These are phyloP conservation scores for Agonopterix heracliana DNA, from an alignment of 2,888 invertebrate genomes.

Conservation along the genomic window DNA sequence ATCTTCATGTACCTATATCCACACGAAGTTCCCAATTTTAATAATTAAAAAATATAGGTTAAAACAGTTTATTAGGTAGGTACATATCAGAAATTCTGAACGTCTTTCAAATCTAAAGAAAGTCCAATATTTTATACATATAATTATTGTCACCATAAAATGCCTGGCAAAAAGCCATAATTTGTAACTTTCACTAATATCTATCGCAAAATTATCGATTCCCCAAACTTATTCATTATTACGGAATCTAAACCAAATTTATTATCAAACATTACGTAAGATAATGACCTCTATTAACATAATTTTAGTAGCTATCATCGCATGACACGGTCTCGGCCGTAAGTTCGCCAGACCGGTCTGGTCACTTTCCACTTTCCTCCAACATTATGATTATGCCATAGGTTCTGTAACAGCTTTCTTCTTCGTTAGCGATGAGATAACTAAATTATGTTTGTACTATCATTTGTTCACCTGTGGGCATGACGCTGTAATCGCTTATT, in stretches of 20 bases:
- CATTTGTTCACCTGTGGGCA: slow-evolving; percentile 13
- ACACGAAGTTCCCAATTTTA: no score
- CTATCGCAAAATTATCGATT: no score
- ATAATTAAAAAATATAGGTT: no score
- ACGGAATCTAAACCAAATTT: neutral
- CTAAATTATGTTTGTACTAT: slow-evolving; percentile 32
- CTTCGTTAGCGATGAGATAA: slow-evolving; percentile 56
- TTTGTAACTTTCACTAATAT: no score
- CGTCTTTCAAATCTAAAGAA: no score
- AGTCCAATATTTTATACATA: no score
- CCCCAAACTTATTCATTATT: no score
- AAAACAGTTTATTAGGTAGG: no score
- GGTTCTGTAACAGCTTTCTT: slow-evolving; percentile 62
- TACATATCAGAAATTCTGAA: no score
- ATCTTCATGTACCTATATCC: no score
- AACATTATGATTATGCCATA: slow-evolving; percentile 44
- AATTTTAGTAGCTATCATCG: slow-evolving; percentile 15
- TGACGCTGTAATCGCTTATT: slow-evolving; percentile 6
- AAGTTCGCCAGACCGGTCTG: slow-evolving; percentile 49
- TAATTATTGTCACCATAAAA: no score
- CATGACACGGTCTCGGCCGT: slow-evolving; percentile 26
- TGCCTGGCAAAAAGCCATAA: no score
- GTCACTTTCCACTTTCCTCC: slow-evolving; percentile 65
- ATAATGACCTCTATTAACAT: slow-evolving; percentile 12
- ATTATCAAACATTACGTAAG: slow-evolving; percentile 5